Percentiles rank a stretch among this genome's conserved stretches.
Conservation (phyloP, 2,888 invertebrate species). For the Argyresthia albistria region DNA sequence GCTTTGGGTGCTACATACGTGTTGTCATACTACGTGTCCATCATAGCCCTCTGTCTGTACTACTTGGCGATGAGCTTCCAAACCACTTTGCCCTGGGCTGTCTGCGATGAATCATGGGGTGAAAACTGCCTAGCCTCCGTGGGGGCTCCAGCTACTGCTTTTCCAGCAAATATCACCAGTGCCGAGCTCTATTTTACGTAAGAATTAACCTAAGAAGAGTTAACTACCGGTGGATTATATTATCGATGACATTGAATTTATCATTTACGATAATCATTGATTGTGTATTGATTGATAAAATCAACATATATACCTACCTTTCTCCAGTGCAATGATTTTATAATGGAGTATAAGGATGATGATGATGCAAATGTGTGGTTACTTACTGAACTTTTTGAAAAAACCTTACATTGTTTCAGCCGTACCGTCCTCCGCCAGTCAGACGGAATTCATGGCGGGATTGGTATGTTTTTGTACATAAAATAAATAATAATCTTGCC, state of each 20-base stretch:
- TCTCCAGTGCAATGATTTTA: too few relatives aligned
- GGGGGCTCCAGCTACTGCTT: constrained; percentile 20
- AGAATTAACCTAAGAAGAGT: constrained; percentile 21
- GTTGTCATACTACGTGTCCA: constrained; percentile 82
- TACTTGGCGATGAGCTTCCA: constrained; percentile 82
- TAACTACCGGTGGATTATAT: not conserved
- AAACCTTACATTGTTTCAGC: constrained; percentile 18
- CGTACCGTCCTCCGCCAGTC: constrained; percentile 30
- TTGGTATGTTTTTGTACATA: constrained; percentile 24
- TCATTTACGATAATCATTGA: not conserved
- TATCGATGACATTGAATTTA: not conserved
- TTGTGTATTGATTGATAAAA: too few relatives aligned
- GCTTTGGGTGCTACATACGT: constrained; percentile 75
- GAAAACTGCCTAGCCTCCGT: constrained; percentile 48
- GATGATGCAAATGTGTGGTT: not conserved
- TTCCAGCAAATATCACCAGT: constrained; percentile 49
- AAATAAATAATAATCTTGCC: not conserved
- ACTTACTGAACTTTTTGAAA: not conserved
- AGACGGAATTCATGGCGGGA: constrained; percentile 36
- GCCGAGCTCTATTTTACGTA: constrained; percentile 75
- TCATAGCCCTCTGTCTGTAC: constrained; percentile 81
- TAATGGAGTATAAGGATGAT: not conserved
- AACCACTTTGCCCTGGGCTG: constrained; percentile 80
- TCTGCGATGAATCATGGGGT: constrained; percentile 74
- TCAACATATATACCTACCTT: too few relatives aligned